Conservation (phyloP, 30 jellyfish, hydroid and myxozoan species). For the Pseudorhiza aurosa region DNA sequence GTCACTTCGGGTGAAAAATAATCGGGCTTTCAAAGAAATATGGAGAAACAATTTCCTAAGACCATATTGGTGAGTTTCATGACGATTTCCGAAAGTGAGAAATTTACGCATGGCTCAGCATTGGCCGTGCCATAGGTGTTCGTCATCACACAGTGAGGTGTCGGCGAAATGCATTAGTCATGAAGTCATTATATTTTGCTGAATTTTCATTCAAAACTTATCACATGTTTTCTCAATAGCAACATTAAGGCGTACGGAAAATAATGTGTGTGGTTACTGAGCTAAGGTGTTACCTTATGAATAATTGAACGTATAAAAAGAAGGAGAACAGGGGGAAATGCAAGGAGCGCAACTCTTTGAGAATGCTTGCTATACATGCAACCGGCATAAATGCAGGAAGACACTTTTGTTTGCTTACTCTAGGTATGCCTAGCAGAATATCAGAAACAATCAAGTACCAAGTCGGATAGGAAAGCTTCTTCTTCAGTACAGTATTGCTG, state of each 20-base stretch:
- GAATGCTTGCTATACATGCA: too few relatives aligned
- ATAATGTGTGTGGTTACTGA: constrained; percentile 12
- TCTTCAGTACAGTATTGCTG: too few relatives aligned
- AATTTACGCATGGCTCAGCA: constrained; percentile 24
- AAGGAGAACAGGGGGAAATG: constrained; percentile 25
- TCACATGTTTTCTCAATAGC: constrained; percentile 61
- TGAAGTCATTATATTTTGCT: not conserved
- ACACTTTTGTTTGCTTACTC: too few relatives aligned
- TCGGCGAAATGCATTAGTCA: not conserved
- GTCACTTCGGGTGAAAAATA: too few relatives aligned
- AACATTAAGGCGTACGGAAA: constrained; percentile 16
- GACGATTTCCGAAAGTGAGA: constrained; percentile 51
- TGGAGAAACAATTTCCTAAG: not conserved
- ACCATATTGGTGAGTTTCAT: not conserved
- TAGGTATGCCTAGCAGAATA: too few relatives aligned
- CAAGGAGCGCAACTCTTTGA: too few relatives aligned
- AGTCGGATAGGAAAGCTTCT: too few relatives aligned
- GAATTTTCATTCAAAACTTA: constrained; percentile 13
- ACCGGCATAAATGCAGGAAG: too few relatives aligned
- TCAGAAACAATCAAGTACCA: too few relatives aligned
- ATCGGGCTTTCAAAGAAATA: too few relatives aligned
- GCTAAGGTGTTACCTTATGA: constrained; percentile 47
- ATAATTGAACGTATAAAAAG: constrained; percentile 4
- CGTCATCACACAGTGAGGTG: constrained; percentile 41
- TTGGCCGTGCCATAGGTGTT: constrained; percentile 42